Base-by-base conservation (phyloP, 1,140 invertebrate species). In the Drosophila tropicalis region DNA sequence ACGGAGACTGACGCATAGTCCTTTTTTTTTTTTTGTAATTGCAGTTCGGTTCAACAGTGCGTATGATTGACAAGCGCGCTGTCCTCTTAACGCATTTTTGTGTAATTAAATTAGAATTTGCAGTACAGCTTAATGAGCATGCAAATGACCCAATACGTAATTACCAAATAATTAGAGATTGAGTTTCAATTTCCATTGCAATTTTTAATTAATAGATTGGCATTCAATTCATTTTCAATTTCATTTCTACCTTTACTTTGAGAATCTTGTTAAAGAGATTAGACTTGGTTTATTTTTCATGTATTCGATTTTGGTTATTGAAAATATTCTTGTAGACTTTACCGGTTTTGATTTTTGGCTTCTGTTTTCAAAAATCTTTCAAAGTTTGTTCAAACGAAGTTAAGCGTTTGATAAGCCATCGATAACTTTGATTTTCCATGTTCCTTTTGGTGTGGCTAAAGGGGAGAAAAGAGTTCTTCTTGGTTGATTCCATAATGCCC, bases 31-130 rank as follows among this genome's bases (percentile, higher is more conserved):
- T 61, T 62, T 41, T 61, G 62, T 82, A 82, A 85, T 76, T 82
- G 74, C 78, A 75, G 3, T 51, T 67, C 44, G 32, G 79, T 36
- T 55, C 83, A 85, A 72, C 83, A 62, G 70, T 55, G 83, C 83
- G 82, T 85, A 85, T 85, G 82, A 86, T 87, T 82, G 79, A 85
- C 57, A 55, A 63, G 47, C 57, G 12, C 57, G 15, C 2, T 34
- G 55, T 62, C 44, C 44, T 19, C 39, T 10, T n/a, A 22, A 17
- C 12, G 15, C 22, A 19, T 2, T 51, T 17, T 19, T 47, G 17
- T 51, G 17, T 22, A 51, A 51, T 51, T 51, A 22, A 22, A 51
- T 51, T 51, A 3, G 17, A 22, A 22, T 51, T 51, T 22, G 44
- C 22, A 10, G 19, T 29, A 19, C 7, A 47, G 15, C 1, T 15